A percentile compares a stretch with the other conserved stretches of the same genome.
Conservation (phyloP, 2,113 vertebrate genomes). For the western clawed frog (Xenopus tropicalis) region UCB_Xtro_10.0 CM004452.2:4433001-4433500, state of each 20-base stretch:
- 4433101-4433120: too few species aligned
- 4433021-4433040: too few species aligned
- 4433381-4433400: slow-evolving; percentile 88
- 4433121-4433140: too few species aligned
- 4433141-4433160: too few species aligned
- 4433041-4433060: too few species aligned
- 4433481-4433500: too few species aligned
- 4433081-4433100: too few species aligned
- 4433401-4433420: slow-evolving; percentile 90
- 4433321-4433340: slow-evolving; percentile 91
- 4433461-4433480: too few species aligned
- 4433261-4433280: slow-evolving; percentile 81
- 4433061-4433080: too few species aligned
- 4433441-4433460: neutral
- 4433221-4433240: slow-evolving; percentile 68
- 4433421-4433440: slow-evolving; percentile 51
- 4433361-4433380: slow-evolving; percentile 72
- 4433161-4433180: too few species aligned
- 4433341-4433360: slow-evolving; percentile 65
- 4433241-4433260: slow-evolving; percentile 75
- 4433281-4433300: slow-evolving; percentile 83
- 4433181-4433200: slow-evolving; percentile 52
- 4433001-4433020: too few species aligned
- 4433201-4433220: slow-evolving; percentile 89
- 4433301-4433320: slow-evolving; percentile 90